Conservation (phyloP, 2,113 vertebrate genomes). For the Bucco capensis region DNA sequence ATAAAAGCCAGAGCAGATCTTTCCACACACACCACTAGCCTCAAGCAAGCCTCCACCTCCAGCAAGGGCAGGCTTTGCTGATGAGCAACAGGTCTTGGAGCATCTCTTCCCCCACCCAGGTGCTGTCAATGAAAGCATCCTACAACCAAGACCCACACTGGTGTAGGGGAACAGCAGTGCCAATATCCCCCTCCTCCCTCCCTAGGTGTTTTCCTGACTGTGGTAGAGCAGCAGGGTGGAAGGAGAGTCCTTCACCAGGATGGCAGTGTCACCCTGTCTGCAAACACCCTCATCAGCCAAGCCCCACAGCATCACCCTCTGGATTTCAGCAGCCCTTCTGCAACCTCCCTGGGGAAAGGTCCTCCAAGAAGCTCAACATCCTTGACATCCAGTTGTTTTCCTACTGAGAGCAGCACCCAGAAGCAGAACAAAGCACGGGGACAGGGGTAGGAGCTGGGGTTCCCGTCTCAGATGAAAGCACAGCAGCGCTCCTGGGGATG, state of each 20-base stretch:
- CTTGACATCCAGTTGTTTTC: not conserved
- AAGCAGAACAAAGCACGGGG: not conserved
- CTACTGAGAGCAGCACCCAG: not conserved
- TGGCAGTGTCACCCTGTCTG: fast-evolving
- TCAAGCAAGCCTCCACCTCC: not conserved
- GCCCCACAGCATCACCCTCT: not conserved
- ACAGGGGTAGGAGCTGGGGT: not conserved
- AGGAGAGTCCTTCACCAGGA: not conserved
- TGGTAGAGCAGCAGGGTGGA: not conserved
- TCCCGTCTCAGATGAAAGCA: not conserved
- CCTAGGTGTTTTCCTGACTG: not conserved
- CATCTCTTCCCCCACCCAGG: not conserved
- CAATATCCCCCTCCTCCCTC: not conserved
- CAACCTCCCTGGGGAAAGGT: not conserved
- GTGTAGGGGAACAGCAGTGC: not conserved
- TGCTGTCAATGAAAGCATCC: not conserved
- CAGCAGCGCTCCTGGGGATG: not conserved
- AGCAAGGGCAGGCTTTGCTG: not conserved
- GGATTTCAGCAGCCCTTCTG: not conserved
- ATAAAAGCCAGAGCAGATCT: not conserved
- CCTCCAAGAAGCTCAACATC: not conserved
- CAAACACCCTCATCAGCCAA: not conserved
- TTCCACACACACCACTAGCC: not conserved
- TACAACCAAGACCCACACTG: fast-evolving
- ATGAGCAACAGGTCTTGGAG: not conserved